A percentile compares a stretch with the other conserved stretches of the same genome.
Evolutionary conservation across 2,113 vertebrate species (phyloP).

Genomic region (Aix galericulata): DNA sequence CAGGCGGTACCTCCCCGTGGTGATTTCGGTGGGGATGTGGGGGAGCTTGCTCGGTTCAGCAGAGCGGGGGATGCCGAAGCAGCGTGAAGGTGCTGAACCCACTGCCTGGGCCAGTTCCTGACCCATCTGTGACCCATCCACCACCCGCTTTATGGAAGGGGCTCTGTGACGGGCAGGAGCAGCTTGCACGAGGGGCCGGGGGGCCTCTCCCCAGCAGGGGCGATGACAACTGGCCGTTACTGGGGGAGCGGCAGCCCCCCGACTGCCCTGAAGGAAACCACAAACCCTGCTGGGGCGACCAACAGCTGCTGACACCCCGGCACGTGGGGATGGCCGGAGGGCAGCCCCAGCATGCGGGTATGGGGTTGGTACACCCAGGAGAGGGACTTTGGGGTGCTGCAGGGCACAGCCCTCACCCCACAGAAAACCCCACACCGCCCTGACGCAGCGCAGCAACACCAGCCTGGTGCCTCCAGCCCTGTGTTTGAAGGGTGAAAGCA

Average conservation of each 20-base stretch:
- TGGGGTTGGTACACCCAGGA: neutral
- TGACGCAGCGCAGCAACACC: neutral
- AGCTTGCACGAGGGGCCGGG: no score
- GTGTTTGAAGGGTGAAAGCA: neutral
- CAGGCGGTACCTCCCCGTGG: neutral
- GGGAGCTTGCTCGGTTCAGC: neutral
- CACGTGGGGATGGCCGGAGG: no score
- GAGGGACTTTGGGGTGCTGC: neutral
- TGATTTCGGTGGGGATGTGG: neutral
- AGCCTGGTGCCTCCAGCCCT: neutral
- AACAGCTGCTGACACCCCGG: neutral
- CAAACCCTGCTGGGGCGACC: fast-evolving
- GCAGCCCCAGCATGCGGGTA: neutral
- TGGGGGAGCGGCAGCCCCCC: no score
- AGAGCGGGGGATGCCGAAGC: neutral
- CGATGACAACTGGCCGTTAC: no score
- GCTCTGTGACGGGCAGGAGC: no score
- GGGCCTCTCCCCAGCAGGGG: no score
- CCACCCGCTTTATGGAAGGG: neutral
- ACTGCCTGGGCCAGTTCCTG: neutral
- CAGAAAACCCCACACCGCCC: fast-evolving
- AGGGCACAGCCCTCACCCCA: neutral
- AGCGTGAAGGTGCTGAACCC: neutral
- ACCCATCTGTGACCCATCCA: neutral
- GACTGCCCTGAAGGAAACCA: neutral